Base-by-base conservation (phyloP, 2,888 invertebrate genomes). In the Metacarcinus magister region DNA sequence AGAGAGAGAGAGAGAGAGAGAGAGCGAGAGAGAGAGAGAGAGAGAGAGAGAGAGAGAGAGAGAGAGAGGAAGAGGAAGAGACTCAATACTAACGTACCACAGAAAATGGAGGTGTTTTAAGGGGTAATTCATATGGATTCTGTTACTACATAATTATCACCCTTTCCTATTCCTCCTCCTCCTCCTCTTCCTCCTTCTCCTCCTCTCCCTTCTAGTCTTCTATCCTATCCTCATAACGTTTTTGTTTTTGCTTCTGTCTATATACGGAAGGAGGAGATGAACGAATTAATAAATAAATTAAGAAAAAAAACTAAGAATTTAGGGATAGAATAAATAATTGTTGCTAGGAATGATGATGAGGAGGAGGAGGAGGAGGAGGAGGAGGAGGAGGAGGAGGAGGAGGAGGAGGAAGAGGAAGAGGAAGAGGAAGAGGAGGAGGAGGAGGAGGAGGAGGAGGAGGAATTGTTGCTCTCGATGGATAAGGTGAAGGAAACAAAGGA, bases 1-100 rank as follows among this genome's bases (percentile, higher is more conserved):
- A 92, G 92, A 92, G 92, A 92, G 92, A 92, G 92, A 92, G 92
- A 92, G 92, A 92, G 92, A 92, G 54, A 44, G 92, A 16, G 44
- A 44, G 44, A 92, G 44, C 3, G 44, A 19, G 92, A 92, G 48
- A 92, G 48, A 48, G 48, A 48, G 48, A 46, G 48, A 92, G 48
- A 46, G 92, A 92, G 92, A 92, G 46, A 92, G 46, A 93, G 93
- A 93, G 93, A 93, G 93, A 93, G 93, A 93, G 93, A 93, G 93
- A 67, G 93, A 93, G 67, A 93, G 93, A 93, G 93, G 75, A 75
- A 93, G 93, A 93, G 93, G 75, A 75, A 93, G 43, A n/a, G 93
- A 10, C 16, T 16, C 44, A 44, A 44, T 44, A 44, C 48, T 44
- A 5, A 32, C 44, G 48, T n/a, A 43, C 44, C 44, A 44, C n/a